Base-by-base conservation (phyloP, 2,888 invertebrate genomes). In the Poecilobothrus nobilitatus region DNA sequence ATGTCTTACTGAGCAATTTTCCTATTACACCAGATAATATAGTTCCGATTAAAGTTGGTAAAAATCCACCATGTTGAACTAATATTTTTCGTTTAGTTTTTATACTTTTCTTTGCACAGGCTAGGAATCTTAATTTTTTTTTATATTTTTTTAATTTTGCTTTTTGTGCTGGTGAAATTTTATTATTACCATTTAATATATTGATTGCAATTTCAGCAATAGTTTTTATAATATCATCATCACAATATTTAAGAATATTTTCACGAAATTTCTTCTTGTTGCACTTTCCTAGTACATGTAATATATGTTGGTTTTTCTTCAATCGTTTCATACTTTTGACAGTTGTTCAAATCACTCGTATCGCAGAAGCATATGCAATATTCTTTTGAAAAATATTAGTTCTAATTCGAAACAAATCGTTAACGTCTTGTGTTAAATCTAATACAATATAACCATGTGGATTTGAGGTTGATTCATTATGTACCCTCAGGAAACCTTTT, bases 381-480 rank as follows among this genome's bases (percentile, higher is more conserved):
- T 68, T n/a, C 33, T 62, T 67, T 18, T 65, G 62, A 67, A 70
- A 70, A 21, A 70, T 68, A 66, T 70, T 63, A n/a, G 66, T 70
- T 62, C 70, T 27, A 41, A 68, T 65, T 18, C 70, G 20, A 10
- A 63, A 27, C 18, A 68, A 37, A n/a, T 67, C 69, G 67, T 64
- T 67, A 9, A 37, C 53, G 33, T 22, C 41, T 53, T 65, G 67
- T 5, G 62, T 67, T 61, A 69, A 63, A 61, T 69, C 69, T 15
- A 66, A 65, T 1, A 68, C 22, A 9, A 67, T 66, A 67, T 69
- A 69, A 65, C 67, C 65, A 64, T 67, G 44, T 12, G 69, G 69
- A 22, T 15, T 22, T 20, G 27, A 27, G 21, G 67, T 67, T 34
- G 34, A 61, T 9, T 67, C 69, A 62, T 67, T 69, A 69, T 69